Conservation (phyloP, 2,888 invertebrate genomes). For the Apocheima hispidaria region DNA sequence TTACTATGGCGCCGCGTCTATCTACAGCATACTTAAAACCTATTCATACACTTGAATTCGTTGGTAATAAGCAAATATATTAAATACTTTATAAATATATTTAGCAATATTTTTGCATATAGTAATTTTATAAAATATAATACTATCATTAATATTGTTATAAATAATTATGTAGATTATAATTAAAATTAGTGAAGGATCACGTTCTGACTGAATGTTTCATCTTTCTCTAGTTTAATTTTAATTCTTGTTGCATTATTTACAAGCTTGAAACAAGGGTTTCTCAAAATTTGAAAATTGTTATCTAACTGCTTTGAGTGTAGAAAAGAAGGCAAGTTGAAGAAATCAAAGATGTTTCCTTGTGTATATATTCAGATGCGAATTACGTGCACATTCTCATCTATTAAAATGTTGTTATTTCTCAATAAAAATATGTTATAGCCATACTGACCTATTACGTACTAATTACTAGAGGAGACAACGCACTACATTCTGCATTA, state of each 20-base stretch:
- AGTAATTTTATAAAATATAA: too few relatives aligned
- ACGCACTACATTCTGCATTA: too few relatives aligned
- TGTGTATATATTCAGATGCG: slow-evolving; percentile 10
- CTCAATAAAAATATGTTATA: background rate
- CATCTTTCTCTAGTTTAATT: background rate
- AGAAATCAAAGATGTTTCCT: slow-evolving; percentile 13
- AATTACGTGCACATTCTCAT: slow-evolving; percentile 34
- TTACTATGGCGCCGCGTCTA: too few relatives aligned
- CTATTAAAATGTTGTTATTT: slow-evolving; percentile 1
- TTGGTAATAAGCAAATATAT: too few relatives aligned
- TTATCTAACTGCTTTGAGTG: slow-evolving; percentile 23
- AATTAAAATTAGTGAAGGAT: background rate
- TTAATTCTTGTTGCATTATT: slow-evolving; percentile 13
- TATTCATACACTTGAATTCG: too few relatives aligned
- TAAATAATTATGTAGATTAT: background rate
- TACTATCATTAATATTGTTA: too few relatives aligned
- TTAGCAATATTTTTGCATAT: too few relatives aligned
- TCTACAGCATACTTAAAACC: too few relatives aligned
- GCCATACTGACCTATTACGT: too few relatives aligned
- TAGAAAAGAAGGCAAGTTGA: slow-evolving; percentile 36
- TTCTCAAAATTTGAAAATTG: slow-evolving; percentile 1
- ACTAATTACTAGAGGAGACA: too few relatives aligned
- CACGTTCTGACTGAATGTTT: background rate
- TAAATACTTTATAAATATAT: too few relatives aligned
- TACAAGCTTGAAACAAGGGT: slow-evolving; percentile 29